Base-by-base conservation (phyloP, 2,113 vertebrate species). In the Hepsetus odoe region DNA sequence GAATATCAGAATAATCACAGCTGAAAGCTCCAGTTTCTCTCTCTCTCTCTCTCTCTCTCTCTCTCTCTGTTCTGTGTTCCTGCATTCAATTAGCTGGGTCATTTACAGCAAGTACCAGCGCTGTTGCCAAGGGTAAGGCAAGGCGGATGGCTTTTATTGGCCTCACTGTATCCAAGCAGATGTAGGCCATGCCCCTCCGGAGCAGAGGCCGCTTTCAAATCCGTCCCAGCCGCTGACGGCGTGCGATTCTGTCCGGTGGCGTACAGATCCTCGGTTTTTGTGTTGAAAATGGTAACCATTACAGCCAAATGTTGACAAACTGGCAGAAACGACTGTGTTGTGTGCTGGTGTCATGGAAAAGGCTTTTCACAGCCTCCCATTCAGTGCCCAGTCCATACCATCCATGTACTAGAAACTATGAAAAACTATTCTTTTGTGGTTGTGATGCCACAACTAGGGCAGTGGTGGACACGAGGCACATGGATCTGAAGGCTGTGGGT, bases 81-180 rank as follows among this genome's bases (percentile, higher is more conserved):
- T 83, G 83, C 85, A 51, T 46, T 71, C 81, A 84, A 75, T 77
- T 74, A 66, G 77, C 74, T 82, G 72, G 76, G 77, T 82, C 76
- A 76, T 84, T 84, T 82, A 82, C 68, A 85, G 79, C 76, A 83
- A 90, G 80, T 84, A 70, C 16, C 51, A 77, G 87, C 84, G 20
- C 18, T 74, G 85, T 93, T 95, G 92, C 94, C 92, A 95, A 93
- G 94, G 84, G 92, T 92, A 92, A 92, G 89, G 86, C 32, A 70
- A 80, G 76, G 56, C 49, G 20, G 30, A 64, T 18, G 16, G 84
- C 73, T 49, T 81, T 85, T 88, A 89, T 91, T 92, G 92, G 92
- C 42, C 72, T 74, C 83, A 87, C 85, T 46, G 88, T 92, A 85
- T 90, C 92, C 89, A 91, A 83, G 92, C 89, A 87, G 32, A 71